Conservation (phyloP, 2,113 vertebrate genomes). For the Aspiorhynchus laticeps region DNA sequence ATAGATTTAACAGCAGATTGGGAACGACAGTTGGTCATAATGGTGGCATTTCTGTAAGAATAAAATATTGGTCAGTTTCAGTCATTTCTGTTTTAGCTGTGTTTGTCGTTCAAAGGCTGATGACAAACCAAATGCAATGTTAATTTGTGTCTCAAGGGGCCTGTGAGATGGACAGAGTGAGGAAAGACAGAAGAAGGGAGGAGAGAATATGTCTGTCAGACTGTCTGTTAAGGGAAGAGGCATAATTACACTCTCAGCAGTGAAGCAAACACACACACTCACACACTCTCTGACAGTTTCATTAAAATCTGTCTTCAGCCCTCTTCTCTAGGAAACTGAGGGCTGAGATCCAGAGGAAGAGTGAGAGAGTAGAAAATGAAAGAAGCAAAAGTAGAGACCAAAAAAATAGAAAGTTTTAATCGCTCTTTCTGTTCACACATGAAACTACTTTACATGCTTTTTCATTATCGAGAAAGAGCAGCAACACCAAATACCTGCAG, state of each 20-base stretch:
- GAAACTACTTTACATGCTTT: background rate
- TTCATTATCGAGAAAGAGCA: background rate
- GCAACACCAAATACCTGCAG: background rate
- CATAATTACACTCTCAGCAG: conserved; percentile 77
- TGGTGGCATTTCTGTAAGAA: conserved; percentile 51
- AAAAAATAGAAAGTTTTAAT: background rate
- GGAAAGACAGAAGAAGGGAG: conserved; percentile 19
- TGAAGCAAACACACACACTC: conserved; percentile 57
- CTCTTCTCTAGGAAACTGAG: conserved; percentile 70
- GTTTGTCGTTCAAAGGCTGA: conserved; percentile 5
- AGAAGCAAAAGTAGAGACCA: conserved; percentile 52
- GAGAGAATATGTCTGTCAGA: conserved; percentile 58
- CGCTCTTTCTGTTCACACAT: background rate
- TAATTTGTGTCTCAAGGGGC: conserved; percentile 21
- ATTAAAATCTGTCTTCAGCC: conserved; percentile 76
- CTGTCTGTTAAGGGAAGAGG: conserved; percentile 67
- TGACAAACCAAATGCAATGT: background rate
- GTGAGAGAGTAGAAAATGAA: conserved; percentile 59
- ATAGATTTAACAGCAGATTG: conserved; percentile 40
- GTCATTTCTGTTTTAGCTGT: conserved; percentile 25
- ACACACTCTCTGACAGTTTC: conserved; percentile 74
- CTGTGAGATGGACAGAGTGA: conserved; percentile 26
- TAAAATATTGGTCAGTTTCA: conserved; percentile 9
- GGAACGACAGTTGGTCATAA: conserved; percentile 40
- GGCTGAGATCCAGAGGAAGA: conserved; percentile 64